Evolutionary conservation across 2,797 vertebrate species (phyloP).

Genomic region (Adrianichthys oophorus): DNA sequence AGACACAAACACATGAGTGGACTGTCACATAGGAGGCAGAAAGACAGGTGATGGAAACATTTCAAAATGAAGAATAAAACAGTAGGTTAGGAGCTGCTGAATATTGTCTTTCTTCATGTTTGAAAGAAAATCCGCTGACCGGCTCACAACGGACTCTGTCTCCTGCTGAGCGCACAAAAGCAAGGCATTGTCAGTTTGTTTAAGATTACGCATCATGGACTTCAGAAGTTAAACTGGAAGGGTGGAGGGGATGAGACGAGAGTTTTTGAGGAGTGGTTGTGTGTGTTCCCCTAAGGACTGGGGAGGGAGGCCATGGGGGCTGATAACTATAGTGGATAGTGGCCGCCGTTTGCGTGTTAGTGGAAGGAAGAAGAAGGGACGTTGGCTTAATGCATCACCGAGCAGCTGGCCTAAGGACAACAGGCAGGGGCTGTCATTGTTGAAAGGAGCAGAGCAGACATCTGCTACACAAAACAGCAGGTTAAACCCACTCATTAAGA

Average conservation of each 20-base stretch:
- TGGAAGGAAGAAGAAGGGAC: constrained; percentile 32
- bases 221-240: constrained; percentile 36
- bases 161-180: constrained; percentile 61
- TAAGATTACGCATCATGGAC: constrained; percentile 63
- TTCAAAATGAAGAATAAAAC: constrained; percentile 15
- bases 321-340: constrained; percentile 39
- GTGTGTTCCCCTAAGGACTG: constrained; percentile 32
- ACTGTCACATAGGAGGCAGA: constrained; percentile 12
- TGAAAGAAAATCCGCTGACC: constrained; percentile 58
- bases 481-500: constrained; percentile 54
- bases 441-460: constrained; percentile 58
- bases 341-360: constrained; percentile 12
- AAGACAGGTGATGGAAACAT: constrained; percentile 8
- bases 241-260: constrained; percentile 29
- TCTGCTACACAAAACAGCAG: constrained; percentile 62
- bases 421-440: constrained; percentile 49
- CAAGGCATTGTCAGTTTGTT: constrained; percentile 64
- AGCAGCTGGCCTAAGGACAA: constrained; percentile 68
- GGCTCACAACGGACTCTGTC: constrained; percentile 37
- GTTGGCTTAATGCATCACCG: constrained; percentile 75
- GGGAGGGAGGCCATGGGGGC: constrained; percentile 43
- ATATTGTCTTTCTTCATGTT: constrained; percentile 43
- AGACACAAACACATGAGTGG: constrained; percentile 16
- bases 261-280: constrained; percentile 17
- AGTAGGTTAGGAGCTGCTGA: not conserved